Conservation (phyloP, 2,888 invertebrate species). For the Cactoblastis cactorum region DNA sequence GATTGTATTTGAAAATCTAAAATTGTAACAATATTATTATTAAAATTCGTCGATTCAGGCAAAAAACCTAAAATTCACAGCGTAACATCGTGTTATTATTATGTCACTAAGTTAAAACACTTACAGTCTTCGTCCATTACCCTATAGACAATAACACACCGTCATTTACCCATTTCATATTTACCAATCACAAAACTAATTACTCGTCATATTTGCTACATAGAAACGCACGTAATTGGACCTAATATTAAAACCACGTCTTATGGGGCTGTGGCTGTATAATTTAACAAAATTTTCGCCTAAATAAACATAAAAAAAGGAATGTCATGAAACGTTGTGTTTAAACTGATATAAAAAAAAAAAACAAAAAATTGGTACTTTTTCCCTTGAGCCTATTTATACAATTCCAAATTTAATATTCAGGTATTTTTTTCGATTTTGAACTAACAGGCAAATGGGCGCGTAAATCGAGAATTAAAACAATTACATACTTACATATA, state of each 20-base stretch:
- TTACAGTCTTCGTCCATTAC: constrained; percentile 9
- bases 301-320: constrained; percentile 35
- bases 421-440: neutral
- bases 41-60: constrained; percentile 6
- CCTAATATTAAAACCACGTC: constrained; percentile 9
- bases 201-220: constrained; percentile 1
- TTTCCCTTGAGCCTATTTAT: neutral
- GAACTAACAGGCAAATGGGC: neutral
- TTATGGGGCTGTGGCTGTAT: neutral
- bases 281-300: constrained; percentile 19
- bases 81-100: constrained; percentile 10
- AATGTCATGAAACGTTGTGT: constrained; percentile 46
- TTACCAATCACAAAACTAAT: constrained; percentile 8
- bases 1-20: constrained; percentile 1
- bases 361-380: constrained; percentile 4
- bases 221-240: constrained; percentile 3
- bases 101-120: constrained; percentile 11
- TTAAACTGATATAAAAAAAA: constrained; percentile 11
- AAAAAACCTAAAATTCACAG: constrained; percentile 9
- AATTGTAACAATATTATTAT: neutral
- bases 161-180: constrained; percentile 1
- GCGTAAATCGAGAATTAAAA: neutral
- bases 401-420: neutral
- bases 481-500: neutral
- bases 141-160: constrained; percentile 2